Evolutionary conservation across 2,888 invertebrate species (phyloP).

Genomic region (Notodonta ziczac): DNA sequence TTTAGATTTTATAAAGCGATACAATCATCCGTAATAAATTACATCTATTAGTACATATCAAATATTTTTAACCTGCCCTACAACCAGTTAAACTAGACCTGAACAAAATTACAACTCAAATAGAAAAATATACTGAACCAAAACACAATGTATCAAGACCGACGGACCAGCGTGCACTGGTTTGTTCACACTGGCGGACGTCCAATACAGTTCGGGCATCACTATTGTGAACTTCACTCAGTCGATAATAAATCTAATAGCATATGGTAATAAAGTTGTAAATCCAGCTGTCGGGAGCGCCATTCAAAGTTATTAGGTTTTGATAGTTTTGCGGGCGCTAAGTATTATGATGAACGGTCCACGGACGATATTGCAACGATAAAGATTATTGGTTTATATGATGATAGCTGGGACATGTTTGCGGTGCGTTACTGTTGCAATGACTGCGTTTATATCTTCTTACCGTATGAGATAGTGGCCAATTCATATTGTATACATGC

Average conservation of each 20-base stretch:
- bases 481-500: too few relatives aligned
- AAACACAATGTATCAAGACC: conserved; percentile 26
- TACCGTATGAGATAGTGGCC: too few relatives aligned
- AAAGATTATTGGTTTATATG: conserved; percentile 2
- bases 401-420: neutral
- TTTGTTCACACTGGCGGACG: conserved; percentile 40
- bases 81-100: conserved; percentile 19
- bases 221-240: conserved; percentile 38
- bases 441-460: neutral
- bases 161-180: conserved; percentile 41
- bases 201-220: conserved; percentile 45
- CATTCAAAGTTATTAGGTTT: conserved; percentile 50
- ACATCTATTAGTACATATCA: conserved; percentile 30
- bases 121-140: conserved; percentile 17
- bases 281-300: conserved; percentile 38
- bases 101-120: conserved; percentile 10
- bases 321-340: conserved; percentile 44
- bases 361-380: conserved; percentile 39
- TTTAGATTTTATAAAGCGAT: conserved; percentile 41
- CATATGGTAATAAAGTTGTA: conserved; percentile 46
- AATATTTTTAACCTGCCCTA: conserved; percentile 33
- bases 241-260: conserved; percentile 41
- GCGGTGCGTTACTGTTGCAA: neutral
- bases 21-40: conserved; percentile 37
- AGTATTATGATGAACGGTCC: conserved; percentile 36